These are phyloP conservation scores for Typhlomys cinereus DNA, from an alignment of 2,113 vertebrate species.

Conservation along the genomic window DNA sequence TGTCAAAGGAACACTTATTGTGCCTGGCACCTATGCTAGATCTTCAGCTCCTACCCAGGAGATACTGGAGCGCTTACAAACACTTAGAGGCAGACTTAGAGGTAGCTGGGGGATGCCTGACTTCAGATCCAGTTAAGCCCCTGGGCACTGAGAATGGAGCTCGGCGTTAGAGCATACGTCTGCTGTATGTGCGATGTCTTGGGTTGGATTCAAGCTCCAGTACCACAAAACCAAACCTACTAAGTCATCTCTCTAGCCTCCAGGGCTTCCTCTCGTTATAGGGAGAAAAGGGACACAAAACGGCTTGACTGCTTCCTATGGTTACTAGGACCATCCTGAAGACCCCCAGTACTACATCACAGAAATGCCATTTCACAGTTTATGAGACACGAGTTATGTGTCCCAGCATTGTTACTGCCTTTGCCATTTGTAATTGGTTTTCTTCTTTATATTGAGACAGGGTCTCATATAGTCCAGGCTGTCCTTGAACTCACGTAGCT, in stretches of 20 bases:
- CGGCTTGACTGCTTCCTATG: not conserved
- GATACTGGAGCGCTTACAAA: not conserved
- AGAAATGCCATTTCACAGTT: not conserved
- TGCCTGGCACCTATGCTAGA: not conserved
- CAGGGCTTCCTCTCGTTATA: too few species aligned
- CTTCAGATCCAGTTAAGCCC: not conserved
- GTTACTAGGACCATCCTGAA: not conserved
- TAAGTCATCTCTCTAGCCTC: not conserved
- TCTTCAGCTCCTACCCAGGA: not conserved
- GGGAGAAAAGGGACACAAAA: not conserved
- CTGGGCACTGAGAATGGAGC: not conserved
- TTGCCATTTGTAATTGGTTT: not conserved
- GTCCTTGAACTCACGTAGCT: too few species aligned
- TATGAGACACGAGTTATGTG: conserved; percentile 1
- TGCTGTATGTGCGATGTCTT: not conserved
- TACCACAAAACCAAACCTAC: not conserved
- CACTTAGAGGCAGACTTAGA: not conserved
- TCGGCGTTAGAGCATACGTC: not conserved
- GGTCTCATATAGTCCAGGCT: not conserved
- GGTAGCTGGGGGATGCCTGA: not conserved
- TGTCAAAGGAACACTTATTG: not conserved
- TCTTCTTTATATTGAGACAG: not conserved
- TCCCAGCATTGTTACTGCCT: not conserved
- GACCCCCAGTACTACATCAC: not conserved
- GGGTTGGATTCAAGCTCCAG: not conserved